These are phyloP conservation scores for Colistium nudipinnis DNA, from an alignment of 2,113 vertebrate genomes.

Conservation along the genomic window DNA sequence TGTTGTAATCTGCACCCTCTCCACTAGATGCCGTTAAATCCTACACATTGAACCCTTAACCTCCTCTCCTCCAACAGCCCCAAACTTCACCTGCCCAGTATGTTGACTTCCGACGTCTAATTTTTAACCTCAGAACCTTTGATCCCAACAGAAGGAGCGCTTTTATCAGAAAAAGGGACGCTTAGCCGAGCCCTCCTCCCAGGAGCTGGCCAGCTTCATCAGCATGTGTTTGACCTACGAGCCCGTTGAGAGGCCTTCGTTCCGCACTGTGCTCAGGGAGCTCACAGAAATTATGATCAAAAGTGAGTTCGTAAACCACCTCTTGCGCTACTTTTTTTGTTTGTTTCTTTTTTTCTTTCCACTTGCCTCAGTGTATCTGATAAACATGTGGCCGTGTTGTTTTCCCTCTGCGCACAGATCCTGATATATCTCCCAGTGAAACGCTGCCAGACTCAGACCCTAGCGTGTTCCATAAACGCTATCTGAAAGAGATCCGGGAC, in stretches of 20 bases:
- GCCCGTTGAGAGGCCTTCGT: conserved; percentile 84
- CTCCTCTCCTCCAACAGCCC: background rate
- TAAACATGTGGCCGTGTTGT: background rate
- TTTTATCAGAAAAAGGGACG: conserved; percentile 89
- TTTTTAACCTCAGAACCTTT: background rate
- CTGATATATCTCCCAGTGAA: conserved; percentile 78
- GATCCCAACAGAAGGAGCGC: conserved; percentile 86
- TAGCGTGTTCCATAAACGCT: conserved; percentile 89
- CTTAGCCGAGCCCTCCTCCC: conserved; percentile 84
- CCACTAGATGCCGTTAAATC: background rate
- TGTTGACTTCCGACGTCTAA: background rate
- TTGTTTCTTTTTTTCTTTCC: background rate
- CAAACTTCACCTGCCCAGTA: background rate
- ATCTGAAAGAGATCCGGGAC: conserved; percentile 88
- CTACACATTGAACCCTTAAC: background rate
- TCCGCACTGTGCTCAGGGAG: conserved; percentile 88
- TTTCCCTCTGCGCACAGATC: conserved; percentile 75
- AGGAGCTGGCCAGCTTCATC: conserved; percentile 86
- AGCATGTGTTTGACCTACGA: conserved; percentile 89
- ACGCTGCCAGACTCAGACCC: conserved; percentile 77
- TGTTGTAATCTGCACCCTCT: background rate
- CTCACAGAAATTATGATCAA: conserved; percentile 87
- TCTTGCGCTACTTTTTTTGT: background rate
- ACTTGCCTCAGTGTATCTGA: background rate
- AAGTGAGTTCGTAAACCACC: conserved; percentile 70